A percentile compares a stretch with the other conserved stretches of the same genome.
Evolutionary conservation across 1,140 invertebrate genomes (phyloP).

Genomic region (Bilobella aurantiaca): DNA sequence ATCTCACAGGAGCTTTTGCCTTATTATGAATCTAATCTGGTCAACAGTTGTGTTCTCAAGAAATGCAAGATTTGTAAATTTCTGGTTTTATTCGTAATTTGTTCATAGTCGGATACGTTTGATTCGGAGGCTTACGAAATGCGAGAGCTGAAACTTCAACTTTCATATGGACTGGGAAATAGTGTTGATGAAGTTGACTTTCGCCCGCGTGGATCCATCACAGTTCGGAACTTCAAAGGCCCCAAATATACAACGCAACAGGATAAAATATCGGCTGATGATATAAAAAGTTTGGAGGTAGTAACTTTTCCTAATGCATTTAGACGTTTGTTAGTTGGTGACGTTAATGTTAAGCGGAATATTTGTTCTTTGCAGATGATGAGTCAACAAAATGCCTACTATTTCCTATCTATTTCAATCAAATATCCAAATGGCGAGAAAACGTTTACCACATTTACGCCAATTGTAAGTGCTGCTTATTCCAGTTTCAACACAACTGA

Average conservation of each 20-base stretch:
- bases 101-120: constrained; percentile 18
- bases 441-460: constrained; percentile 64
- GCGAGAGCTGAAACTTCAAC: constrained; percentile 26
- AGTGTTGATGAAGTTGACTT: constrained; percentile 9
- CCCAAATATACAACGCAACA: constrained; percentile 27
- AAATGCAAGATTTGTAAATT: too few relatives aligned
- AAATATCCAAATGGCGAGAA: constrained; percentile 53
- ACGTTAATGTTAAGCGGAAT: background rate
- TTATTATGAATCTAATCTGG: too few relatives aligned
- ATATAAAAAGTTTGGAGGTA: constrained; percentile 25
- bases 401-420: constrained; percentile 58
- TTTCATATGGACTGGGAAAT: constrained; percentile 23
- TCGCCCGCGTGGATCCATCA: constrained; percentile 21
- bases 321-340: too few relatives aligned
- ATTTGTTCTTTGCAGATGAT: constrained; percentile 44
- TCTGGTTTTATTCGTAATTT: too few relatives aligned
- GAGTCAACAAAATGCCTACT: constrained; percentile 58
- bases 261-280: constrained; percentile 20
- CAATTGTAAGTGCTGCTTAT: constrained; percentile 52
- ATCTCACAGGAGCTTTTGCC: too few relatives aligned
- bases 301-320: too few relatives aligned
- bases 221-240: constrained; percentile 28
- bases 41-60: too few relatives aligned
- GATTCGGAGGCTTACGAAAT: constrained; percentile 30
- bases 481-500: too few relatives aligned